Evolutionary conservation across 2,113 vertebrate genomes (phyloP).

Genomic region (Hemichromis elongatus): DNA sequence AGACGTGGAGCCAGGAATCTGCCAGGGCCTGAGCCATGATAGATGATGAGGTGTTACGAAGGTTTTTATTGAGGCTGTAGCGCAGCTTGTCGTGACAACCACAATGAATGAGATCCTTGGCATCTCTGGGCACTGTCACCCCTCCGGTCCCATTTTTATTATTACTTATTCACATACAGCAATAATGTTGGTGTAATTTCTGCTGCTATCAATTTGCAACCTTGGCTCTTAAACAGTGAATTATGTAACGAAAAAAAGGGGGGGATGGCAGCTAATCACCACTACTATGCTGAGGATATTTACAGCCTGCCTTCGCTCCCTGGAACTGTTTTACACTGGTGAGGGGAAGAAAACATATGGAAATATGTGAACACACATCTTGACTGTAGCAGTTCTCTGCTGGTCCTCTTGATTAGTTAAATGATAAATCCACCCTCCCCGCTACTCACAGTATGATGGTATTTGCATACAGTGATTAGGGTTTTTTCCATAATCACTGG

Average conservation of each 20-base stretch:
- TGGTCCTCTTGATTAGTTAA: slow-evolving; percentile 7
- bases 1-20: slow-evolving; percentile 31
- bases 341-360: slow-evolving; percentile 1
- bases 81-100: slow-evolving; percentile 29
- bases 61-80: slow-evolving; percentile 45
- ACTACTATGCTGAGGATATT: slow-evolving; percentile 1
- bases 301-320: slow-evolving; percentile 1
- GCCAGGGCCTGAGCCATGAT: slow-evolving; percentile 40
- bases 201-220: slow-evolving; percentile 47
- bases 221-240: slow-evolving; percentile 49
- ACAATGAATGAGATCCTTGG: slow-evolving; percentile 45
- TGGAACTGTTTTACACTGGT: neutral
- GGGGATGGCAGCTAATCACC: slow-evolving; percentile 23
- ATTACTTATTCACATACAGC: slow-evolving; percentile 42
- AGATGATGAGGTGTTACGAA: slow-evolving; percentile 29
- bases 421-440: neutral
- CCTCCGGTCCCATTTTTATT: slow-evolving; percentile 26
- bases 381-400: neutral
- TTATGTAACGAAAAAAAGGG: slow-evolving; percentile 30
- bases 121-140: slow-evolving; percentile 9
- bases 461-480: neutral
- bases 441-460: neutral
- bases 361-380: neutral
- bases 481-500: neutral
- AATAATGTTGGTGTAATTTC: slow-evolving; percentile 43